Percentiles rank a stretch among this genome's conserved stretches.
Evolutionary conservation across 1,140 invertebrate genomes (phyloP).

Genomic region (Leptonema lineaticorne): DNA sequence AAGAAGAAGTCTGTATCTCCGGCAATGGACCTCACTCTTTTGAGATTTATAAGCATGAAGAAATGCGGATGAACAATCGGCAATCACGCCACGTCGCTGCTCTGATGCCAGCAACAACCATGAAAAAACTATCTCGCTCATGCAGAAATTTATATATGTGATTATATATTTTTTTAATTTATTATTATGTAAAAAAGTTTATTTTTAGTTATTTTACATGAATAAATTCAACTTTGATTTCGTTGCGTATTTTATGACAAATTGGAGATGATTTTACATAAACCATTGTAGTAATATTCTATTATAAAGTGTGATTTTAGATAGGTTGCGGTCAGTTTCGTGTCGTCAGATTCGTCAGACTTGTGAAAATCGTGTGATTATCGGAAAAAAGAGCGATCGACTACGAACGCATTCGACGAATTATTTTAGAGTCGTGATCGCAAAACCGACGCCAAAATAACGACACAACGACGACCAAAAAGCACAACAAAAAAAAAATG

Average conservation of each 20-base stretch:
- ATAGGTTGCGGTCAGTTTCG: conserved; percentile 21
- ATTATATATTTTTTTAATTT: neutral
- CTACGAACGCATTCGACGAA: neutral
- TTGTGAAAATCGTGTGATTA: conserved; percentile 36
- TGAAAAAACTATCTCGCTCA: neutral
- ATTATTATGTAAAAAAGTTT: neutral
- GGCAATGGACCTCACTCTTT: conserved; percentile 2
- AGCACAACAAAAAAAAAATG: conserved; percentile 7
- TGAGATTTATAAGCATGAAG: conserved; percentile 25
- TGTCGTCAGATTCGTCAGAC: conserved; percentile 34
- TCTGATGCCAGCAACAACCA: neutral
- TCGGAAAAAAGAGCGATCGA: conserved; percentile 25
- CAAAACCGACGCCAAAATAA: too few relatives aligned
- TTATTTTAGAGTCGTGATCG: neutral
- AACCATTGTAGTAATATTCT: too few relatives aligned
- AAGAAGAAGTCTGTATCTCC: neutral
- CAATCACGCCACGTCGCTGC: conserved; percentile 31
- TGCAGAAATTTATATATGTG: too few relatives aligned
- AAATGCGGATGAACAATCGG: conserved; percentile 24
- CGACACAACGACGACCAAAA: too few relatives aligned
- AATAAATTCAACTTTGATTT: neutral
- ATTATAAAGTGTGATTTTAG: too few relatives aligned
- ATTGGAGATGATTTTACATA: too few relatives aligned
- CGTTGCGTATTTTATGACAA: too few relatives aligned
- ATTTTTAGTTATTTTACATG: too few relatives aligned